Percentiles rank a stretch among this genome's conserved stretches.
Evolutionary conservation across 2,888 invertebrate species (phyloP).

Genomic region (Melolontha melolontha): DNA sequence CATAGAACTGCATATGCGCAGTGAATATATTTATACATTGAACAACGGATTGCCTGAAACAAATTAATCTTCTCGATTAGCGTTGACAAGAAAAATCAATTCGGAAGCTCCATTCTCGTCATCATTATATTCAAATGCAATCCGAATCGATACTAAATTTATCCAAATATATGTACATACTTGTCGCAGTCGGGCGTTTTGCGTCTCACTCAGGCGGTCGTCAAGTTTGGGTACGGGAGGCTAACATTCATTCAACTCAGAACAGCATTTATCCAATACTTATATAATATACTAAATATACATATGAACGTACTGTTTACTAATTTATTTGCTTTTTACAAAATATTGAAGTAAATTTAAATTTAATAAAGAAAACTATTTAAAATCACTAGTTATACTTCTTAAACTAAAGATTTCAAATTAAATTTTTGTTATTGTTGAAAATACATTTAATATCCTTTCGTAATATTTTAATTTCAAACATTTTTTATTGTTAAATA

Average conservation of each 20-base stretch:
- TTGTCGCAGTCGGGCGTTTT: constrained; percentile 20
- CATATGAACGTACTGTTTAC: too few species aligned
- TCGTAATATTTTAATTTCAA: too few species aligned
- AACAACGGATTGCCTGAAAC: not conserved
- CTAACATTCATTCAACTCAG: constrained; percentile 1
- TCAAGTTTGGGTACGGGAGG: not conserved
- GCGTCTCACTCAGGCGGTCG: constrained; percentile 21
- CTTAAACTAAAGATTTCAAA: too few species aligned
- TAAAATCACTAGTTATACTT: too few species aligned
- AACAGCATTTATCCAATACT: not conserved
- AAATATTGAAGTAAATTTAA: too few species aligned
- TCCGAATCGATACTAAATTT: constrained; percentile 34
- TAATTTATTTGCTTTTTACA: too few species aligned
- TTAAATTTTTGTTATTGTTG: too few species aligned
- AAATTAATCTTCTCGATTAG: constrained; percentile 23
- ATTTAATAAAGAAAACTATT: too few species aligned
- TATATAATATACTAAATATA: too few species aligned
- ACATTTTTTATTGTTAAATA: too few species aligned
- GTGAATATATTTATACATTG: too few species aligned
- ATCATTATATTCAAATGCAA: constrained; percentile 36
- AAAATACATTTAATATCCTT: too few species aligned
- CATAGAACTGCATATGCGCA: not conserved
- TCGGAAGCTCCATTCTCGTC: constrained; percentile 18
- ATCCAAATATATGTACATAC: constrained; percentile 37
- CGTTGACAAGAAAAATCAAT: constrained; percentile 14